These are phyloP conservation scores for Micrastur ruficollis DNA, from an alignment of 2,797 vertebrate species.

Conservation along the genomic window DNA sequence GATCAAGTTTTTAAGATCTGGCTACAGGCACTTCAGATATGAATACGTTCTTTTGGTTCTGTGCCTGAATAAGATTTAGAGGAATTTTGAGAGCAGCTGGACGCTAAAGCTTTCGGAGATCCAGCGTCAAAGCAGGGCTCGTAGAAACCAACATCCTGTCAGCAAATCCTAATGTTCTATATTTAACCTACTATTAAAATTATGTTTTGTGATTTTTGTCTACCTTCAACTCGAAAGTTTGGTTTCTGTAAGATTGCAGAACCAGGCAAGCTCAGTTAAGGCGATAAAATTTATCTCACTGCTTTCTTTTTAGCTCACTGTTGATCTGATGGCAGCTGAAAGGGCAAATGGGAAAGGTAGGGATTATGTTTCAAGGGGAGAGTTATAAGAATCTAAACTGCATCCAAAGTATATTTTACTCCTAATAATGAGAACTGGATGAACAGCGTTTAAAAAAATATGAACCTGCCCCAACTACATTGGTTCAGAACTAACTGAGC, in stretches of 20 bases:
- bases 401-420: constrained; percentile 64
- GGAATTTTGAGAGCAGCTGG: constrained; percentile 29
- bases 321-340: constrained; percentile 18
- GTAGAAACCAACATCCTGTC: neutral
- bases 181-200: constrained; percentile 43
- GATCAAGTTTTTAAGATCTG: neutral
- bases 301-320: neutral
- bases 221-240: neutral
- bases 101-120: neutral
- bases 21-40: neutral
- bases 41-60: neutral
- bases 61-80: constrained; percentile 15
- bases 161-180: neutral
- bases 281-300: neutral
- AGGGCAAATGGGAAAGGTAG: constrained; percentile 2
- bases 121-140: neutral
- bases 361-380: constrained; percentile 25
- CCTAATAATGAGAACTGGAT: constrained; percentile 72
- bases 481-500: constrained; percentile 62
- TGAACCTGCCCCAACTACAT: constrained; percentile 64
- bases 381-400: constrained; percentile 67
- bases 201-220: constrained; percentile 1
- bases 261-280: neutral
- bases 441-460: constrained; percentile 67
- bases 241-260: neutral